phyloP scores from a whole-genome alignment of 2,888 invertebrate species.

The Meiosimyza platycephala region DNA sequence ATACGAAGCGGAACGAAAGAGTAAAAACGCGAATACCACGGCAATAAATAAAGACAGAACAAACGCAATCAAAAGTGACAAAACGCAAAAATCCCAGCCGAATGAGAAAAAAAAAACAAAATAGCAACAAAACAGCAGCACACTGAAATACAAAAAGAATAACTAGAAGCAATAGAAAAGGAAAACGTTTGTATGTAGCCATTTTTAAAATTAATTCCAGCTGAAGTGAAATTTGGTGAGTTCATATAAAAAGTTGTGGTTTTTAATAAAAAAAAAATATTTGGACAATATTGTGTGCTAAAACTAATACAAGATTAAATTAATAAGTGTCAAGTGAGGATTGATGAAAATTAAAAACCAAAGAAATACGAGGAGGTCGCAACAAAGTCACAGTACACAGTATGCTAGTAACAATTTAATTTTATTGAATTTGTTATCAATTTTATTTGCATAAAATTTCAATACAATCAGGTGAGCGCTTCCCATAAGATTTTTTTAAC shows the following conservation, averaged over 20 bases:
- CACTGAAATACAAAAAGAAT: no score
- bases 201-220: constrained; percentile 43
- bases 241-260: constrained; percentile 23
- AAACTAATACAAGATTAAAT: constrained; percentile 4
- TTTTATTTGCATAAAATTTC: no score
- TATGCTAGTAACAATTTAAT: no score
- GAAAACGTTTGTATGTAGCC: constrained; percentile 24
- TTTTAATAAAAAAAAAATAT: constrained; percentile 13
- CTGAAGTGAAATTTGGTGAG: constrained; percentile 46
- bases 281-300: background rate
- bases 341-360: no score
- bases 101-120: background rate
- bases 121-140: background rate
- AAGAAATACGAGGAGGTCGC: no score
- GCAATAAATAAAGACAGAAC: background rate
- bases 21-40: no score
- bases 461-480: no score
- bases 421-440: no score
- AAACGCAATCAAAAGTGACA: background rate
- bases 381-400: no score
- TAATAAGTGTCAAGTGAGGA: constrained; percentile 25
- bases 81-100: background rate
- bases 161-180: background rate
- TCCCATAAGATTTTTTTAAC: no score
- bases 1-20: no score